Base-by-base conservation (phyloP, 2,888 invertebrate species). In the Dendrolimus houi region DNA sequence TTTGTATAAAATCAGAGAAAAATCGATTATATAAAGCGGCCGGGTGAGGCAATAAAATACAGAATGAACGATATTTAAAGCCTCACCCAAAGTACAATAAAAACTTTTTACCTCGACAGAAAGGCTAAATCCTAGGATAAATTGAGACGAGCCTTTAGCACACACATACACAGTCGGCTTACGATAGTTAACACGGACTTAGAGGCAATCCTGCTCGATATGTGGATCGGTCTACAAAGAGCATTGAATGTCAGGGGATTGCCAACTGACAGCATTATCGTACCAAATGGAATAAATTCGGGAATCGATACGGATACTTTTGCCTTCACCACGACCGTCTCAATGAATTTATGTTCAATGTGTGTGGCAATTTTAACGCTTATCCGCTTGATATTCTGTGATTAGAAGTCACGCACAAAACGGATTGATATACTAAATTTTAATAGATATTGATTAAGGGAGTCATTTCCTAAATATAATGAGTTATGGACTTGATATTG, bases 141-240 rank as follows among this genome's bases (percentile, higher is more conserved):
- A 66, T 68, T 69, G 63, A 65, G 62, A 70, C 64, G 61, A 60
- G 61, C 67, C 68, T 65, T 64, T 70, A 63, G 71, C 64, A 62
- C 59, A 59, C 52, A 52, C 10, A 53, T n/a, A n/a, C n/a, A 54
- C 54, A 40, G 47, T n/a, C 41, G 77, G 75, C 80, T 83, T 80
- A 81, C 68, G 68, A 62, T 69, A 77, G 79, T 82, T 79, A 80
- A 71, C 79, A 74, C 66, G 67, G 75, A 76, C 70, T 78, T 77
- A 77, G 64, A 64, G 59, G 64, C 57, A 62, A 73, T 73, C 65
- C 68, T 61, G 70, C 69, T 75, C 74, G 69, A 75, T 73, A 69
- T 68, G 70, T 67, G 60, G 69, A 67, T 58, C 64, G 69, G 64
- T 70, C 69, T 68, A 75, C 76, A 80, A 74, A 74, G 71, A 77